These are phyloP conservation scores for Callinectes sapidus DNA, from an alignment of 2,888 invertebrate species.

Conservation along the genomic window DNA sequence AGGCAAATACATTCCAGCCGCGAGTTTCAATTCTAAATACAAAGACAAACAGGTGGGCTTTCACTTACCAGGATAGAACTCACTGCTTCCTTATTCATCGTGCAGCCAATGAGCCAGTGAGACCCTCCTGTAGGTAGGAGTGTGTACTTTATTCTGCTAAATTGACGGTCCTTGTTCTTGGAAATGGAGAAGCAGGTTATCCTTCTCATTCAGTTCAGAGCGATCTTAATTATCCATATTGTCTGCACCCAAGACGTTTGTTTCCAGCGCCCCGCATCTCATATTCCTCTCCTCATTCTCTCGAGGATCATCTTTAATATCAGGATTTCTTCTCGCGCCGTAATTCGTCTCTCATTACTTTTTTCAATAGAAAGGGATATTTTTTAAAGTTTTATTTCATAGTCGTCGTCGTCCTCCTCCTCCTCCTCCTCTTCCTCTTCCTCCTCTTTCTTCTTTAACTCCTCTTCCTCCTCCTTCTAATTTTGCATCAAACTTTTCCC, in stretches of 20 bases:
- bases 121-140: background rate
- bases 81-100: background rate
- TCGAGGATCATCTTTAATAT: background rate
- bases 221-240: background rate
- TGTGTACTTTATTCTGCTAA: slow-evolving; percentile 3
- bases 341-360: background rate
- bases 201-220: background rate
- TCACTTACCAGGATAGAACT: background rate
- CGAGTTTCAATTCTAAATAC: slow-evolving; percentile 16
- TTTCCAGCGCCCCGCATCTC: background rate
- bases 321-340: background rate
- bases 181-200: background rate
- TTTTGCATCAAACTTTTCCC: background rate
- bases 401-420: too few relatives aligned
- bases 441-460: background rate
- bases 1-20: background rate
- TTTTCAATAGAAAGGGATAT: background rate
- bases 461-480: background rate
- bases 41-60: background rate
- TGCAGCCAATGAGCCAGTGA: background rate
- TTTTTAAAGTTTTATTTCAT: background rate
- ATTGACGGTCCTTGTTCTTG: background rate
- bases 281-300: background rate
- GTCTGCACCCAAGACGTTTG: background rate
- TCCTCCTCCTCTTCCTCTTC: background rate